Conservation (phyloP, 2,113 vertebrate genomes). For the Lathamus discolor region DNA sequence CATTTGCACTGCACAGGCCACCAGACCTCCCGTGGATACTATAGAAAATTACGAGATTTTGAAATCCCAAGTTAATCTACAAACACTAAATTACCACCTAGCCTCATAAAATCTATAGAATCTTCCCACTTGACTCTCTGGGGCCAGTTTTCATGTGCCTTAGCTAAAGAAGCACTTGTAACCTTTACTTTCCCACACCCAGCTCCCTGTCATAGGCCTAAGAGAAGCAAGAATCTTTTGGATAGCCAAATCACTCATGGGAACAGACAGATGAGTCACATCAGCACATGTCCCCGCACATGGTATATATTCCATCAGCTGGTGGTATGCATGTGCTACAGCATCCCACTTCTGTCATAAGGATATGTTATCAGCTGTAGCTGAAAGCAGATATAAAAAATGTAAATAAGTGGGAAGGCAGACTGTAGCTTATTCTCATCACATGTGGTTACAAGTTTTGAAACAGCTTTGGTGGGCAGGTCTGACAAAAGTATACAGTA, state of each 20-base stretch:
- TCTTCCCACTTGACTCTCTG: background rate
- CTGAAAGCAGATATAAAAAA: background rate
- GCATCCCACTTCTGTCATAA: background rate
- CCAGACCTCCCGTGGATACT: background rate
- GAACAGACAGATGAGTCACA: background rate
- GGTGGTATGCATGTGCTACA: background rate
- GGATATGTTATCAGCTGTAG: background rate
- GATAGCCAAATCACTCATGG: background rate
- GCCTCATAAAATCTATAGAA: background rate
- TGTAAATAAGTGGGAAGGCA: background rate
- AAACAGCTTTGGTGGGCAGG: background rate
- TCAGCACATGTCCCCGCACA: background rate
- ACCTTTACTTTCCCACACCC: background rate
- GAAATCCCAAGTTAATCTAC: background rate
- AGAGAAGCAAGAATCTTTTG: background rate
- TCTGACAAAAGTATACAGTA: background rate
- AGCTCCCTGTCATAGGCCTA: background rate
- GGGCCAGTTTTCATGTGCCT: background rate
- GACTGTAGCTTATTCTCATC: background rate
- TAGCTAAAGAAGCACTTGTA: background rate
- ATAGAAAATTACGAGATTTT: background rate
- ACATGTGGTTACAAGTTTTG: background rate
- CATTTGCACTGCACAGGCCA: background rate
- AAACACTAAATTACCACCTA: background rate
- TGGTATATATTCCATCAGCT: background rate